phyloP scores from a whole-genome alignment of 2,888 invertebrate genomes.

The Drosophila nigritarsus region DNA sequence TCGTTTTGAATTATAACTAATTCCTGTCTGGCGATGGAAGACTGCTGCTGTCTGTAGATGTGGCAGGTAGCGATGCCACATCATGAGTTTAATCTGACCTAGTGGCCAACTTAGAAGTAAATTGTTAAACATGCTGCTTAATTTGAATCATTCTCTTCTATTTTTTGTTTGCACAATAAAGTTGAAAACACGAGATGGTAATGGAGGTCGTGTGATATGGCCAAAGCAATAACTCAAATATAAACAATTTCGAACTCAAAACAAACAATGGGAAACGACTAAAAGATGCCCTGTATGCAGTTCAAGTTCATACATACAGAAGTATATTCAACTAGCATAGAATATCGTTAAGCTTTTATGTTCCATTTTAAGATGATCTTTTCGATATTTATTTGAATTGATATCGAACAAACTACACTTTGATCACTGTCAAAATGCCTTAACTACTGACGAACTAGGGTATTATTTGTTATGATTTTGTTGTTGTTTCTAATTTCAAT shows the following conservation, averaged over 20 bases:
- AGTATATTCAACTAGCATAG: background rate
- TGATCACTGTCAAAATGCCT: background rate
- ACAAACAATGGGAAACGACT: background rate
- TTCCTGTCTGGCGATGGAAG: constrained; percentile 24
- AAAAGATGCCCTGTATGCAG: background rate
- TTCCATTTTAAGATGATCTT: background rate
- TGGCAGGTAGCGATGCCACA: background rate
- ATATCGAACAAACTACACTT: background rate
- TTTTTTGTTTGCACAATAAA: constrained; percentile 20
- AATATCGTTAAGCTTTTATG: background rate
- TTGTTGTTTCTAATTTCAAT: constrained; percentile 8
- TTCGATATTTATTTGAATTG: background rate
- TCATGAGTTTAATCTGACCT: constrained; percentile 4
- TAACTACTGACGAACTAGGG: background rate
- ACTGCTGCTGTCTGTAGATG: constrained; percentile 7
- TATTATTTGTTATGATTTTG: background rate
- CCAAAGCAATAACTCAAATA: background rate
- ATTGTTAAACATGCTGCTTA: constrained; percentile 10
- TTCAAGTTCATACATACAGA: background rate
- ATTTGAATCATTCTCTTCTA: background rate
- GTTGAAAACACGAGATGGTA: constrained; percentile 13
- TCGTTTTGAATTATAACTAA: constrained; percentile 19
- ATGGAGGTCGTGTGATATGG: background rate
- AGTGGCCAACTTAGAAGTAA: constrained; percentile 28
- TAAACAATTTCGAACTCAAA: constrained; percentile 1